Percentiles rank a stretch among this genome's conserved stretches.
Evolutionary conservation across 2,797 vertebrate species (phyloP).

Genomic region (Ceryle rudis): DNA sequence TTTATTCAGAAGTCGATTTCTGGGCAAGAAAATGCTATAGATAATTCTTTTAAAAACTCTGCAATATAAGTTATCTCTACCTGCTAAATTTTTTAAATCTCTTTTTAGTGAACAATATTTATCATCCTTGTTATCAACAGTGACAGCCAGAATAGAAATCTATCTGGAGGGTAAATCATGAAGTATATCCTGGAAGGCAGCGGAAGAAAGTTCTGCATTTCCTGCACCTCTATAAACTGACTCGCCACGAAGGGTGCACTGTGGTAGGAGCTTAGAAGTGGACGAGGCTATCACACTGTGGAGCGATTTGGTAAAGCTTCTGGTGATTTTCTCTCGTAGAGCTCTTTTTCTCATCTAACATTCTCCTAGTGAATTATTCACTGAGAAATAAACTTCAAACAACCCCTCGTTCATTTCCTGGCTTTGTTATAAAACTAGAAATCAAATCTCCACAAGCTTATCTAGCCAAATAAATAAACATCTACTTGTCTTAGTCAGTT

Average conservation of each 20-base stretch:
- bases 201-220: background rate
- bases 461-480: background rate
- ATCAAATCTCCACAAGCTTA: background rate
- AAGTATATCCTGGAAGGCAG: background rate
- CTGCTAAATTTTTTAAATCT: background rate
- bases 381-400: background rate
- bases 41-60: background rate
- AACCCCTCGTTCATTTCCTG: background rate
- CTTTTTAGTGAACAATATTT: background rate
- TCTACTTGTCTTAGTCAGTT: background rate
- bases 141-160: background rate
- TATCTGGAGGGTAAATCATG: background rate
- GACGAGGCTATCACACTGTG: background rate
- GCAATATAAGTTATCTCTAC: background rate
- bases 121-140: background rate
- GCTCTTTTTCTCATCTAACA: background rate
- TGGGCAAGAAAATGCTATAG: background rate
- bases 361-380: background rate
- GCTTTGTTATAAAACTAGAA: background rate
- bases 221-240: background rate
- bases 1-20: background rate
- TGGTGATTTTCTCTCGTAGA: background rate
- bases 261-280: background rate
- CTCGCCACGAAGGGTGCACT: background rate
- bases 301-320: background rate